Evolutionary conservation across 2,797 vertebrate genomes (phyloP).

Genomic region (Euphonia xanthogaster): DNA sequence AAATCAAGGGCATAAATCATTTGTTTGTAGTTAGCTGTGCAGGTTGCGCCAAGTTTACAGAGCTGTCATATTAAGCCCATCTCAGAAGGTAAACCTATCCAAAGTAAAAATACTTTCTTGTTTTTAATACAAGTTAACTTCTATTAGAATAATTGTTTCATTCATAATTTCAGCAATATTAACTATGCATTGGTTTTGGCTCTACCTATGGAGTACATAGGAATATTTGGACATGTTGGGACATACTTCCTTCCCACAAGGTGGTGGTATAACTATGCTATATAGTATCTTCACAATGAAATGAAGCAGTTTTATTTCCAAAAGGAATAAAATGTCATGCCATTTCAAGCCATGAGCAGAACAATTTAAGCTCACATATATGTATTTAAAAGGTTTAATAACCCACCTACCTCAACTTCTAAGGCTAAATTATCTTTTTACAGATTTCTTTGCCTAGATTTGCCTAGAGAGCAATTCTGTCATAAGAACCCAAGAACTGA

Average conservation of each 20-base stretch:
- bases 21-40: neutral
- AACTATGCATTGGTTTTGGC: neutral
- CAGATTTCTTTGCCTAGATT: neutral
- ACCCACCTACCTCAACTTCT: neutral
- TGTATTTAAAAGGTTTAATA: neutral
- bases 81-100: neutral
- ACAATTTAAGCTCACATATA: neutral
- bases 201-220: neutral
- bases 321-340: neutral
- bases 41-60: neutral
- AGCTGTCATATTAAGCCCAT: neutral
- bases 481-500: neutral
- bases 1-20: neutral
- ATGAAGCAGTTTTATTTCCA: neutral
- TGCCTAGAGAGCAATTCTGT: neutral
- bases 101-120: neutral
- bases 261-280: constrained; percentile 24
- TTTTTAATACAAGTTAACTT: neutral
- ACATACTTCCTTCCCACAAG: constrained; percentile 22
- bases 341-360: neutral
- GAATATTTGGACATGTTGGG: neutral
- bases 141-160: neutral
- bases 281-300: neutral
- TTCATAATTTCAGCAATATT: neutral
- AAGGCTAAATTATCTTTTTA: neutral